Evolutionary conservation across 2,888 invertebrate species (phyloP).

Genomic region (Xestia xanthographa): DNA sequence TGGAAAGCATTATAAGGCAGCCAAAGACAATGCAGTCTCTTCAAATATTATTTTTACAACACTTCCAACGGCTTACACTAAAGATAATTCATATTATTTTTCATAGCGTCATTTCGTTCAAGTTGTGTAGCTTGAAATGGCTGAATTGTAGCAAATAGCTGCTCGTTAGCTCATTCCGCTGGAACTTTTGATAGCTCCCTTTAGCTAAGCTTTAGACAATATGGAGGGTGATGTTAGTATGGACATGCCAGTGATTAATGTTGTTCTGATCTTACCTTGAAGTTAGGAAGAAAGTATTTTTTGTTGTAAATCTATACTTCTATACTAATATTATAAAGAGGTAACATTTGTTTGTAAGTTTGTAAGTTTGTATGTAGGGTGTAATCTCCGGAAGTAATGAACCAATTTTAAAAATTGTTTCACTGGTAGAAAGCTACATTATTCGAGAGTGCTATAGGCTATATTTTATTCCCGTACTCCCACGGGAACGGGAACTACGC

Average conservation of each 20-base stretch:
- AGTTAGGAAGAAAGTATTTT: no score
- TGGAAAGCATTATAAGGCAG: not conserved
- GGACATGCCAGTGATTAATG: slow-evolving; percentile 19
- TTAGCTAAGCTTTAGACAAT: slow-evolving; percentile 66
- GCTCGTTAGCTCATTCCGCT: slow-evolving; percentile 76
- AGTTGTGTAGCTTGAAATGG: slow-evolving; percentile 47
- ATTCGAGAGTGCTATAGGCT: no score
- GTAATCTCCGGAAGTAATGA: no score
- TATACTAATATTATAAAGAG: no score
- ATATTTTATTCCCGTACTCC: no score
- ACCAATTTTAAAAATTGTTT: no score
- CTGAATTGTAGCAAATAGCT: slow-evolving; percentile 71
- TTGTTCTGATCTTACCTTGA: not conserved
- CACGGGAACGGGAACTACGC: no score
- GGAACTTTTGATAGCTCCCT: slow-evolving; percentile 68
- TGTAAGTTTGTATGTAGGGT: no score
- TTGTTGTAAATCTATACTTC: no score
- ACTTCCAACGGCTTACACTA: not conserved
- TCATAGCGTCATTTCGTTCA: slow-evolving; percentile 47
- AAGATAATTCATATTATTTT: slow-evolving; percentile 56
- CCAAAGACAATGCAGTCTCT: not conserved
- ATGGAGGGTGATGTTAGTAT: slow-evolving; percentile 41
- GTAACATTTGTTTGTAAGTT: no score
- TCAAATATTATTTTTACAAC: slow-evolving; percentile 18
- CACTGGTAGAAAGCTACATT: no score